Evolutionary conservation across 1,140 invertebrate species (phyloP).

Genomic region (Drosophila ambigua): DNA sequence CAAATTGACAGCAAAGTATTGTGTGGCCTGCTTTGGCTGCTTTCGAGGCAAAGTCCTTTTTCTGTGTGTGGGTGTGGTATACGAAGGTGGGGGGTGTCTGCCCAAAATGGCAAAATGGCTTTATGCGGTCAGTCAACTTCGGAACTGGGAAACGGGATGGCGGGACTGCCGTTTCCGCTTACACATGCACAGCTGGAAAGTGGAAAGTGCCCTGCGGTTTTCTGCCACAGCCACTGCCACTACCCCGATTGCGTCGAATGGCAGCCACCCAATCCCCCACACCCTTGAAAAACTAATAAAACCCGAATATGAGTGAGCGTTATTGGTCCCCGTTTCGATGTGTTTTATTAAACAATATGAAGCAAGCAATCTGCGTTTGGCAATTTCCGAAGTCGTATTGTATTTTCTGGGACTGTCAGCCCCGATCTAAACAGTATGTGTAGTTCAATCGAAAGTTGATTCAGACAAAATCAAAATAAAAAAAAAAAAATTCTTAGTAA

Average conservation of each 20-base stretch:
- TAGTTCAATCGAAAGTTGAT: neutral
- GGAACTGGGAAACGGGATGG: constrained; percentile 38
- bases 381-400: constrained; percentile 44
- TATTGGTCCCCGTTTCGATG: constrained; percentile 25
- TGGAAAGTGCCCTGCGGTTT: constrained; percentile 62
- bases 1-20: constrained; percentile 76
- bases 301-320: constrained; percentile 37
- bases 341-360: constrained; percentile 68
- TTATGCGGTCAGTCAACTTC: constrained; percentile 64
- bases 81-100: constrained; percentile 2
- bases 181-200: constrained; percentile 56
- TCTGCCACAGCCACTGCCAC: constrained; percentile 9
- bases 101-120: constrained; percentile 59
- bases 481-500: neutral
- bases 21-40: constrained; percentile 42
- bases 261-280: neutral
- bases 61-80: neutral
- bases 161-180: constrained; percentile 64
- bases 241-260: constrained; percentile 53
- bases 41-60: constrained; percentile 34
- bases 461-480: constrained; percentile 26
- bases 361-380: constrained; percentile 51
- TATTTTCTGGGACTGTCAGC: constrained; percentile 31
- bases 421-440: neutral
- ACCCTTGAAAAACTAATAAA: constrained; percentile 66